phyloP scores from a whole-genome alignment of 2,888 invertebrate genomes.

The Rugalucina vietnamica region DNA sequence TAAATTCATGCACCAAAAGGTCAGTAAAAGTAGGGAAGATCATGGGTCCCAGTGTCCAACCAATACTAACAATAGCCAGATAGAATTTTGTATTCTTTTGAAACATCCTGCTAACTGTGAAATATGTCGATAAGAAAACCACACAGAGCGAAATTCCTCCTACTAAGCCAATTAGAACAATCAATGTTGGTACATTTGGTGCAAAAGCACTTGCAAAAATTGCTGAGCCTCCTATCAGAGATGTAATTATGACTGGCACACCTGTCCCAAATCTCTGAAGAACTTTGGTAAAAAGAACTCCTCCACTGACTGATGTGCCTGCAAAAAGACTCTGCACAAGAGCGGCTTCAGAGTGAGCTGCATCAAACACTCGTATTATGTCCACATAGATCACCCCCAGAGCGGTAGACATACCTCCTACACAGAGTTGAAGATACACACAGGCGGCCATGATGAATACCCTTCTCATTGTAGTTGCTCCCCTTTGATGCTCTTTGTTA shows the following conservation, averaged over 20 bases:
- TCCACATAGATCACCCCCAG: constrained; percentile 43
- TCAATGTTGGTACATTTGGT: constrained; percentile 40
- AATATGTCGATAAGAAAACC: constrained; percentile 32
- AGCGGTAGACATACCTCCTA: constrained; percentile 19
- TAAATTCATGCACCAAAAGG: constrained; percentile 12
- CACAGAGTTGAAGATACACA: constrained; percentile 38
- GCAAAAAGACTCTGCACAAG: constrained; percentile 36
- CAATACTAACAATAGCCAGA: constrained; percentile 32
- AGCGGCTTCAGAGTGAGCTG: constrained; percentile 23
- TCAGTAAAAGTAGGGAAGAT: constrained; percentile 29
- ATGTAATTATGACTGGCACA: constrained; percentile 32
- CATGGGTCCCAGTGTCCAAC: constrained; percentile 27
- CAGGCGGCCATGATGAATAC: constrained; percentile 24
- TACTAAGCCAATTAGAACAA: constrained; percentile 24
- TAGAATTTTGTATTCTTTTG: constrained; percentile 9
- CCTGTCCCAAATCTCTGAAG: constrained; percentile 28
- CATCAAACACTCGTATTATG: constrained; percentile 35
- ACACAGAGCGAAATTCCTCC: constrained; percentile 32
- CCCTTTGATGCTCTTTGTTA: neutral
- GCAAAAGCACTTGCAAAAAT: constrained; percentile 29
- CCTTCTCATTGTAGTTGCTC: neutral
- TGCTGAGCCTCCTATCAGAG: neutral
- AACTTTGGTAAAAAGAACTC: constrained; percentile 24
- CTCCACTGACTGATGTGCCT: constrained; percentile 27
- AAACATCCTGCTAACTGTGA: constrained; percentile 35